Base-by-base conservation (phyloP, 2,113 vertebrate species). In the Scytalopus superciliaris region DNA sequence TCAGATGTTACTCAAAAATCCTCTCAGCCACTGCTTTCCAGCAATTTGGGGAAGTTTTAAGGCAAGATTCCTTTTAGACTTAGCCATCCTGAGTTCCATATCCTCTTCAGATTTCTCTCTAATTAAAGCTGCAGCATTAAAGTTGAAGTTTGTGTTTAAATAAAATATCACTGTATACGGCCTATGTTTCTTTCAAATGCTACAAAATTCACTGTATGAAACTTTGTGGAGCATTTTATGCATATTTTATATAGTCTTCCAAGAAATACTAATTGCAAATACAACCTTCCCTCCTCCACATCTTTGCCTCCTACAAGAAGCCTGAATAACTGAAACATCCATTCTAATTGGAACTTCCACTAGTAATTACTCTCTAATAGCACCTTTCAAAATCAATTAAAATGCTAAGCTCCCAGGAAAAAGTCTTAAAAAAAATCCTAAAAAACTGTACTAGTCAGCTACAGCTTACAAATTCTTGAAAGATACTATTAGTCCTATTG, bases 261-360 rank as follows among this genome's bases (percentile, higher is more conserved):
- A 62, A 90, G 89, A 93, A 77, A 62, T 56, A 77, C 55, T 67
- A 49, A 80, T 74, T 90, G 80, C 31, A 24, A 78, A 31, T 67
- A 81, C 33, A 74, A 42, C 72, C 44, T 69, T 63, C 6, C 28
- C 28, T 84, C 69, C 91, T 92, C 85, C 60, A 8, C 28, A 84
- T 39, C 31, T 92, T 68, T 64, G 39, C 75, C 60, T 94, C 72
- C 87, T 78, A 63, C 79, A 92, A 92, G 69, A 89, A 85, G 33
- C 10, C n/a, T 63, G 37, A 87, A 94, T 42, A 91, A 78, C 4
- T 77, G 82, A 69, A 70, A 83, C 10, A 90, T 81, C 7, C 30
- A 50, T 83, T 95, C 90, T 74, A 90, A n/a, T 77, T 93, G 49
- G 55, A 93, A 95, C 28, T 95, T 96, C 83, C 85, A 84, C 68